phyloP scores from a whole-genome alignment of 2,113 vertebrate genomes.

The Heterochromis multidens region DNA sequence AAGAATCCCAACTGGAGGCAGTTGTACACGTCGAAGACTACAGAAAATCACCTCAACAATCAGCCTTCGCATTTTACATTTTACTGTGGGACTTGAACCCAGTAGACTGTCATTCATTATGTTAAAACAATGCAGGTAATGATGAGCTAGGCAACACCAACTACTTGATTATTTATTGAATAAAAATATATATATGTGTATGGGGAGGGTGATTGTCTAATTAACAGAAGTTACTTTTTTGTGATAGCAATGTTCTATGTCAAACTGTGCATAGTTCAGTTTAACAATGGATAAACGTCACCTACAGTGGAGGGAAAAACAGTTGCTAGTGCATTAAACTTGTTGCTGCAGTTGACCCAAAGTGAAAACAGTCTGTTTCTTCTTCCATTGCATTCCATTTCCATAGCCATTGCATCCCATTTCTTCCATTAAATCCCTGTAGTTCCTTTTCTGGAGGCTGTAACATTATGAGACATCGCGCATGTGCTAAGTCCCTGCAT shows the following conservation, averaged over 20 bases:
- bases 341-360: constrained; percentile 23
- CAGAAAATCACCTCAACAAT: constrained; percentile 33
- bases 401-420: not conserved
- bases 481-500: constrained; percentile 47
- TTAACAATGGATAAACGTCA: not conserved
- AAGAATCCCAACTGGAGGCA: too few species aligned
- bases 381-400: not conserved
- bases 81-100: constrained; percentile 40
- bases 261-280: not conserved
- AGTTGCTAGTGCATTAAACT: not conserved
- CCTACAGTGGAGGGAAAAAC: not conserved
- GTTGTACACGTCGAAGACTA: not conserved
- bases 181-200: constrained; percentile 46
- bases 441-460: constrained; percentile 44
- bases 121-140: constrained; percentile 64
- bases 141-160: constrained; percentile 73
- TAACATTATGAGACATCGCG: constrained; percentile 42
- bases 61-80: constrained; percentile 28
- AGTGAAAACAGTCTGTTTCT: constrained; percentile 7
- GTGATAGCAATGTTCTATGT: constrained; percentile 22
- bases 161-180: constrained; percentile 71
- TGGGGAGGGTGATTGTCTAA: constrained; percentile 51
- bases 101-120: constrained; percentile 46
- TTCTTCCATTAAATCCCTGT: not conserved
- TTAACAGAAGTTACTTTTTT: constrained; percentile 61